A percentile compares a stretch with the other conserved stretches of the same genome.
Evolutionary conservation across 2,113 vertebrate species (phyloP).

Genomic region (Oceanites oceanicus): DNA sequence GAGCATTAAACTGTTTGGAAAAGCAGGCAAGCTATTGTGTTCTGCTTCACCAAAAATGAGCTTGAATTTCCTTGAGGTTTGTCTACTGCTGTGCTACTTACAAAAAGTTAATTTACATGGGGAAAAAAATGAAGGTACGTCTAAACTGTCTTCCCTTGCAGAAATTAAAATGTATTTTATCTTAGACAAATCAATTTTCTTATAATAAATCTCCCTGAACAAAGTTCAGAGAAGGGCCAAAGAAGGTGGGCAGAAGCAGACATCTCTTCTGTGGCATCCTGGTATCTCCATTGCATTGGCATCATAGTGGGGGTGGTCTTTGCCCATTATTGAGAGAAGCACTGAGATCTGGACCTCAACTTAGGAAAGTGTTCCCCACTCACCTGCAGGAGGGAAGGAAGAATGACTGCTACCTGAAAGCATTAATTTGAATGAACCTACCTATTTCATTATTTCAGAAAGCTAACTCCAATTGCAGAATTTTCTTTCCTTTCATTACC

Average conservation of each 20-base stretch:
- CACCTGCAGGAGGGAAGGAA: neutral
- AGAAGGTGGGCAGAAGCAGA: neutral
- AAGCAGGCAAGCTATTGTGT: neutral
- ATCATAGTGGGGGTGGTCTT: neutral
- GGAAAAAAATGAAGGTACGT: neutral
- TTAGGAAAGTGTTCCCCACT: neutral
- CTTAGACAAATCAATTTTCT: neutral
- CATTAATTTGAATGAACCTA: neutral
- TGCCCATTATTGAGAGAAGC: neutral
- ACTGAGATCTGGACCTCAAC: neutral
- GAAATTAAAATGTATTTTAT: neutral
- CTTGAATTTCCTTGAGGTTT: neutral
- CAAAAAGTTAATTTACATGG: neutral
- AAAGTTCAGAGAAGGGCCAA: neutral
- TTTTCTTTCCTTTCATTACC: neutral
- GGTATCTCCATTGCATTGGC: neutral
- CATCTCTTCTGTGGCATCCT: neutral
- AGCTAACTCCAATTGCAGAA: neutral
- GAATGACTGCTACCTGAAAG: neutral
- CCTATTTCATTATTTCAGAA: neutral
- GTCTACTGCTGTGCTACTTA: neutral
- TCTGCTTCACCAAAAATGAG: neutral
- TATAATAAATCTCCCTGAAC: neutral
- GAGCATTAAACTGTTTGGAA: neutral
- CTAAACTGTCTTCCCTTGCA: neutral